Conservation (phyloP, 1,140 invertebrate genomes). For the Drosophila nebulosa region DNA sequence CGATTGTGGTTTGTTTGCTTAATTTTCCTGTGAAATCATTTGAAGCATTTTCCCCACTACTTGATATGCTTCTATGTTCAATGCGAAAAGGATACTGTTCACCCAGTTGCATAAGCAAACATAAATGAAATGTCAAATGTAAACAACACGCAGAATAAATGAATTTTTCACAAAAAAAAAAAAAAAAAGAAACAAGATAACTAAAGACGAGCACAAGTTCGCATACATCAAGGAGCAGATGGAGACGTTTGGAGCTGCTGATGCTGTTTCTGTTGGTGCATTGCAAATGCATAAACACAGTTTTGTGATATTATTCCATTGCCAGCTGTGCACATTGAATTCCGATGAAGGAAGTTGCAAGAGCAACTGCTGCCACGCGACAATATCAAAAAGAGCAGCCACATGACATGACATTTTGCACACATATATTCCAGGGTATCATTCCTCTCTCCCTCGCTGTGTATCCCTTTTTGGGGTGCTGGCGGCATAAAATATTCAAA, state of each 20-base stretch:
- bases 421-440: constrained; percentile 12
- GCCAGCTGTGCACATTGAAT: constrained; percentile 69
- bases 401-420: constrained; percentile 35
- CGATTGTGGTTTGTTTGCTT: no score
- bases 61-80: neutral
- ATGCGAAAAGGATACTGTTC: constrained; percentile 6
- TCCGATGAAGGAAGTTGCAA: constrained; percentile 21
- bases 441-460: neutral
- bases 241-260: constrained; percentile 10
- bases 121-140: constrained; percentile 58
- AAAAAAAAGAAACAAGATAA: neutral
- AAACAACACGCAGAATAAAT: constrained; percentile 56
- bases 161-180: constrained; percentile 54
- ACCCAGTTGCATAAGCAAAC: constrained; percentile 49
- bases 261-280: constrained; percentile 40
- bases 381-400: constrained; percentile 19
- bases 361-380: neutral
- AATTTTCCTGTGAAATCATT: neutral
- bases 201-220: constrained; percentile 11
- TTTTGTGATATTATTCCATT: constrained; percentile 73
- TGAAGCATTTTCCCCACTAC: neutral
- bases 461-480: neutral
- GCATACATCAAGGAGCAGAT: constrained; percentile 60
- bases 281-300: constrained; percentile 77
- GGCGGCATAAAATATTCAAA: constrained; percentile 71